Conservation (phyloP, 2,113 vertebrate species). For the Grammomys surdaster region DNA sequence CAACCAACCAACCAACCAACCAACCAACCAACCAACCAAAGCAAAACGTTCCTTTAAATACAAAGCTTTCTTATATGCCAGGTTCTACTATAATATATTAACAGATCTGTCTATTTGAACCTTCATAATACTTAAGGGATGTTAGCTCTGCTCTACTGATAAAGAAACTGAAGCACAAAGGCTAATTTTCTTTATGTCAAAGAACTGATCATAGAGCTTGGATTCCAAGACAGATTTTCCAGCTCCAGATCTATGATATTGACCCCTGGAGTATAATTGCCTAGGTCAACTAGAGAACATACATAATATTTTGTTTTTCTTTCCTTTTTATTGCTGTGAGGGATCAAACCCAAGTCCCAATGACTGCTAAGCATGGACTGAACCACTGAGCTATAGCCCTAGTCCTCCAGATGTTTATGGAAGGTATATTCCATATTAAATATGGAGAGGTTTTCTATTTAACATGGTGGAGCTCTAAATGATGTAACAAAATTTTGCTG, state of each 20-base stretch:
- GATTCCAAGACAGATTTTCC: background rate
- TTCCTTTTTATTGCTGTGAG: too few species aligned
- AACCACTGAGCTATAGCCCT: background rate
- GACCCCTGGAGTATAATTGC: background rate
- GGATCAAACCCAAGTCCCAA: background rate
- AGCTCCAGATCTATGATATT: background rate
- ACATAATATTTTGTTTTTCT: background rate
- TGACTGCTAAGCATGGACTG: background rate
- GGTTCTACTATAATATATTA: background rate
- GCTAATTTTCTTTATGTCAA: background rate
- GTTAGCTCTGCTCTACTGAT: background rate
- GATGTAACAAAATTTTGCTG: background rate
- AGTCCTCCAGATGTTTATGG: background rate
- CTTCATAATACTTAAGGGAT: background rate
- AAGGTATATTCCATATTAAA: background rate
- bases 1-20: too few species aligned
- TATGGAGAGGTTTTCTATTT: background rate
- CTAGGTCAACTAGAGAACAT: background rate
- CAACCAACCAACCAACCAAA: background rate
- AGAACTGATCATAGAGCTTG: background rate
- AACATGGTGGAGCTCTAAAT: constrained; percentile 10
- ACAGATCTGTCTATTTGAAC: background rate
- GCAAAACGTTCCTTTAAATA: background rate
- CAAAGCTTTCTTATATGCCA: background rate
- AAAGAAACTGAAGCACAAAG: background rate